A percentile compares a stretch with the other conserved stretches of the same genome.
Evolutionary conservation across 2,797 vertebrate species (phyloP).

Genomic region (Epinephelus coioides): DNA sequence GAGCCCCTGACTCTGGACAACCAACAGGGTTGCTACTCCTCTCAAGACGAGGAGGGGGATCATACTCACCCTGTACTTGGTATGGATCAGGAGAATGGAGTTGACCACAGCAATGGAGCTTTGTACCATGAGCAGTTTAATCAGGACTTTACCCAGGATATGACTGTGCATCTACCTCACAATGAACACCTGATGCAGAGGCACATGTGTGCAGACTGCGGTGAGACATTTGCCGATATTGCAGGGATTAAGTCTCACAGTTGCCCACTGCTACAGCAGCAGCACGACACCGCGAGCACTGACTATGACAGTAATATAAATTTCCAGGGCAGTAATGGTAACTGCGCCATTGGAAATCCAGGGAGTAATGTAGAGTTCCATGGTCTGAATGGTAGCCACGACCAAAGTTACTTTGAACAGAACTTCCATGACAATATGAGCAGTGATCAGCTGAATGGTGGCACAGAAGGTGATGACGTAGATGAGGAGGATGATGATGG

Average conservation of each 20-base stretch:
- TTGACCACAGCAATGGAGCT: slow-evolving; percentile 50
- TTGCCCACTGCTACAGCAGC: slow-evolving; percentile 82
- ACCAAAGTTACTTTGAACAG: slow-evolving; percentile 75
- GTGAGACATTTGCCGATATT: slow-evolving; percentile 86
- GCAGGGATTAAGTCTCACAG: slow-evolving; percentile 86
- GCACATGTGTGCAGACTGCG: slow-evolving; percentile 90
- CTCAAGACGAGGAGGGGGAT: slow-evolving; percentile 66
- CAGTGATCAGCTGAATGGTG: slow-evolving; percentile 56
- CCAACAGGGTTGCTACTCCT: slow-evolving; percentile 76
- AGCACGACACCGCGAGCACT: slow-evolving; percentile 60
- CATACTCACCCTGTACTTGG: slow-evolving; percentile 45
- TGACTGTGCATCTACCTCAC: slow-evolving; percentile 81
- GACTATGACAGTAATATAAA: slow-evolving; percentile 62
- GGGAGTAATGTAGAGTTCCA: slow-evolving; percentile 64
- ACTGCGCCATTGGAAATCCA: slow-evolving; percentile 60
- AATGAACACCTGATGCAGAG: slow-evolving; percentile 80
- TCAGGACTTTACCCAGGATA: slow-evolving; percentile 75
- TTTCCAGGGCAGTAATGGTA: slow-evolving; percentile 70
- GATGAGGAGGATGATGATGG: slow-evolving; percentile 79
- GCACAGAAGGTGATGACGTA: slow-evolving; percentile 41
- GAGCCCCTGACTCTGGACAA: slow-evolving; percentile 83
- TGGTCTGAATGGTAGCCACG: slow-evolving; percentile 62
- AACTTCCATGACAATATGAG: slow-evolving; percentile 71
- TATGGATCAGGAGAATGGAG: slow-evolving; percentile 70
- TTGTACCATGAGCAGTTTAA: slow-evolving; percentile 76